Base-by-base conservation (phyloP, 30 jellyfish, hydroid and myxozoan genomes). In the Aurelia sp. region DNA sequence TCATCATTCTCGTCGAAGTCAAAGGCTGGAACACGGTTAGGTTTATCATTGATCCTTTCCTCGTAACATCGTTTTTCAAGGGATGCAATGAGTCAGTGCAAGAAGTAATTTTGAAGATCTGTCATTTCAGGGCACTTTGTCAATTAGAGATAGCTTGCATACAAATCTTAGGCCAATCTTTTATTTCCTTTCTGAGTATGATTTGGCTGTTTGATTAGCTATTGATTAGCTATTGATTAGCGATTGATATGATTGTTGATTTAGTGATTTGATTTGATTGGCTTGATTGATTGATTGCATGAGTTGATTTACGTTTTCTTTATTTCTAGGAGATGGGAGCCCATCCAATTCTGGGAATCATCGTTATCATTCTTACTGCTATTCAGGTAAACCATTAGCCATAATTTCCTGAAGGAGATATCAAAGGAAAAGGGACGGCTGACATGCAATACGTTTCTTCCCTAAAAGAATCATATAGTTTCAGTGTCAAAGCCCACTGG, bases 1-100 rank as follows among this genome's bases (percentile, higher is more conserved):
- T 84, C 9, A 27, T 73, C n/a, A 84, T 84, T 60, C 44, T 84
- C 52, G 93, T 65, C 18, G 93, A 84, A 48, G 93, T 63, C 21
- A 77, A 77, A 38, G 88, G 93, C 33, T 84, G 93, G 93, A 84
- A 84, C 65, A 13, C 84, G 60, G 93, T 84, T 50, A 19, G 67
- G 19, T 7, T 55, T 33, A 16, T n/a, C 3, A 5, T 20, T 50
- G 35, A 10, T 8, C 9, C 50, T 1, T 38, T 7, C 50, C 50
- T 27, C 33, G 33, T 0, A 27, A 27, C 1, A 27, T 27, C 33
- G 33, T 2, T 27, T 2, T 27, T 27, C 33, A 27, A 27, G 33
- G 33, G 33, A 27, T 27, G 1, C 33, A 27, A 27, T 27, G 33
- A 27, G 33, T 27, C 2, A 27, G 1, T 27, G 33, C 2, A 27